These are phyloP conservation scores for Tokudaia muenninki DNA, from an alignment of 2,797 vertebrate genomes.

Conservation along the genomic window DNA sequence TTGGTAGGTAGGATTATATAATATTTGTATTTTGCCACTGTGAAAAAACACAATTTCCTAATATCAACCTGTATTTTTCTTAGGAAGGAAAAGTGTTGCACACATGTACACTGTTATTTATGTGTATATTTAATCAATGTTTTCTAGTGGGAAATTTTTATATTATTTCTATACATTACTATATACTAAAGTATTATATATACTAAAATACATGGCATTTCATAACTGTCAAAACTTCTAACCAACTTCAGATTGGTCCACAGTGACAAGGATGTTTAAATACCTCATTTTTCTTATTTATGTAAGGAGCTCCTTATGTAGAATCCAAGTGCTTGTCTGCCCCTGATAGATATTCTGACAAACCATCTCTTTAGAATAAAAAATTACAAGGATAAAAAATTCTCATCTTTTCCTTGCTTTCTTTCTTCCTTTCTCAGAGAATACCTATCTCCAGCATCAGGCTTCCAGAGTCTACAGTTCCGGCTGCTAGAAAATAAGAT, in stretches of 20 bases:
- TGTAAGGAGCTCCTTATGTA: neutral
- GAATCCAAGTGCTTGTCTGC: neutral
- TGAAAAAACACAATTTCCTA: neutral
- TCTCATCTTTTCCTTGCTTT: neutral
- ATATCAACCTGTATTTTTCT: neutral
- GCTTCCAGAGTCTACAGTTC: constrained; percentile 98
- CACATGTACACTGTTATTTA: neutral
- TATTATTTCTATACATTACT: neutral
- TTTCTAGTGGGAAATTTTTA: neutral
- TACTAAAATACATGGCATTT: neutral
- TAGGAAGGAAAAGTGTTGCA: neutral
- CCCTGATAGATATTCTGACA: neutral
- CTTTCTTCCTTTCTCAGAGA: constrained; percentile 88
- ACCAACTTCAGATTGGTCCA: neutral
- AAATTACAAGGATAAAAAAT: neutral
- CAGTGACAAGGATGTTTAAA: neutral
- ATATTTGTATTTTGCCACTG: neutral
- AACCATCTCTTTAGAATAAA: neutral
- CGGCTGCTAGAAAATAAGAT: constrained; percentile 98
- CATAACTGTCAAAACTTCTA: neutral
- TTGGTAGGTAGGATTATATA: neutral
- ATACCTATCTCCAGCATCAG: constrained; percentile 94
- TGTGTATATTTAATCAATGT: neutral
- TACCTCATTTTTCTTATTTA: neutral
- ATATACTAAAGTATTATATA: neutral